These are phyloP conservation scores for Trachurus trachurus DNA, from an alignment of 2,797 vertebrate genomes.

Conservation along the genomic window DNA sequence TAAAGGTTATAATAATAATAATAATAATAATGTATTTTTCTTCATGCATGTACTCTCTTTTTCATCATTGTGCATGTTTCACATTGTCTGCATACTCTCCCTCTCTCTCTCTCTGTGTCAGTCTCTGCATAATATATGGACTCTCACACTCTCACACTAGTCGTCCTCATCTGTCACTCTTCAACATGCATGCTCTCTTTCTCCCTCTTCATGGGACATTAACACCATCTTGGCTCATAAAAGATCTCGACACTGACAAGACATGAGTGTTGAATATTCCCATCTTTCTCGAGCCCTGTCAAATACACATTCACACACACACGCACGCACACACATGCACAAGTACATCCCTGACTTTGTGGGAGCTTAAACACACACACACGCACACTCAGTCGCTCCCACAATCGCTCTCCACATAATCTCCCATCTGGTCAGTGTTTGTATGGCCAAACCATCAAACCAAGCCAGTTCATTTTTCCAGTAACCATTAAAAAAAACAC, in stretches of 20 bases:
- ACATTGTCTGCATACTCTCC: neutral
- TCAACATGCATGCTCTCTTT: constrained; percentile 15
- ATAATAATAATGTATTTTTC: neutral
- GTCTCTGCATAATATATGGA: constrained; percentile 18
- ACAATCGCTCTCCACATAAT: constrained; percentile 33
- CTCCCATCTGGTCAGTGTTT: constrained; percentile 65
- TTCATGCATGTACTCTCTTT: neutral
- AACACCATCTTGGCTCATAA: constrained; percentile 17
- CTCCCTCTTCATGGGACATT: constrained; percentile 26
- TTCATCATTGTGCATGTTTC: neutral
- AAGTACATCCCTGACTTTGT: constrained; percentile 11
- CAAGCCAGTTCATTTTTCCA: constrained; percentile 27
- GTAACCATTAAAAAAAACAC: constrained; percentile 26
- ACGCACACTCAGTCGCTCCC: constrained; percentile 18
- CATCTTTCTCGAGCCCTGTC: constrained; percentile 1
- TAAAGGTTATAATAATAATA: too few species aligned
- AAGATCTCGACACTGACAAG: constrained; percentile 16
- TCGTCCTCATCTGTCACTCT: constrained; percentile 5
- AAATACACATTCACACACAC: neutral
- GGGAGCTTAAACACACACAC: constrained; percentile 30
- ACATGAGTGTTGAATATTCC: constrained; percentile 26
- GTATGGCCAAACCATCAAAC: constrained; percentile 50
- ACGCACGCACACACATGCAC: constrained; percentile 17
- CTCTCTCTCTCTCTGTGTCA: constrained; percentile 2
- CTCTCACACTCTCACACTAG: neutral